These are phyloP conservation scores for Corydoras maculifer DNA, from an alignment of 2,113 vertebrate genomes.

Conservation along the genomic window DNA sequence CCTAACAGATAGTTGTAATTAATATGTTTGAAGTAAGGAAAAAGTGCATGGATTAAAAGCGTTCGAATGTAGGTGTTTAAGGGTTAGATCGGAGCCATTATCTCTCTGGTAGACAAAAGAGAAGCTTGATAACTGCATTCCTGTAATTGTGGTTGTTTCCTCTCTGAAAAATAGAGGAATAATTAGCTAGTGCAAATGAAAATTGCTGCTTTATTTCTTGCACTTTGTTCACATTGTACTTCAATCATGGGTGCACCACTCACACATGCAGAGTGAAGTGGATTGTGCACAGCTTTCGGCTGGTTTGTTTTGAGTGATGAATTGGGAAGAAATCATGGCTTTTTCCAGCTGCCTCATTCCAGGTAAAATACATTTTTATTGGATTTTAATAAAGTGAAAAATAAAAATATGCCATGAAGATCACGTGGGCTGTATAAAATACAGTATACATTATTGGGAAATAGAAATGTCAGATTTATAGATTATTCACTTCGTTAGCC, in stretches of 20 bases:
- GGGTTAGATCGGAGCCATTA: conserved; percentile 39
- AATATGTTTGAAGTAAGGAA: not conserved
- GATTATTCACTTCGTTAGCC: no score
- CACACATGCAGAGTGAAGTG: conserved; percentile 32
- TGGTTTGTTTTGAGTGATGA: conserved; percentile 36
- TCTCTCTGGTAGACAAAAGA: conserved; percentile 32
- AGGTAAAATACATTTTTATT: conserved; percentile 37
- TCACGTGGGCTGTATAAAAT: no score
- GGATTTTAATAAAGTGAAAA: no score
- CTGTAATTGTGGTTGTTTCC: conserved; percentile 42
- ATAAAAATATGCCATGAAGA: no score
- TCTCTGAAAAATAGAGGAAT: conserved; percentile 16
- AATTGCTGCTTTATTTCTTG: conserved; percentile 39
- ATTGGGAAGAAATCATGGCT: conserved; percentile 43
- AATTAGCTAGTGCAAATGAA: conserved; percentile 40
- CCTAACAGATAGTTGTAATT: no score
- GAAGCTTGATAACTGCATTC: conserved; percentile 37
- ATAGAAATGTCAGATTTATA: no score
- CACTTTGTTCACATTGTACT: conserved; percentile 36
- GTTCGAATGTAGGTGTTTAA: not conserved
- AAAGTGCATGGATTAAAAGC: not conserved
- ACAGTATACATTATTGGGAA: no score
- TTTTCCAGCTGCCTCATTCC: conserved; percentile 49
- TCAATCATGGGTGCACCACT: conserved; percentile 41
- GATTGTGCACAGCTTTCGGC: not conserved